Percentiles rank a stretch among this genome's conserved stretches.
These are phyloP conservation scores for Intellagama lesueurii DNA, from an alignment of 2,797 vertebrate genomes.

Conservation along the genomic window DNA sequence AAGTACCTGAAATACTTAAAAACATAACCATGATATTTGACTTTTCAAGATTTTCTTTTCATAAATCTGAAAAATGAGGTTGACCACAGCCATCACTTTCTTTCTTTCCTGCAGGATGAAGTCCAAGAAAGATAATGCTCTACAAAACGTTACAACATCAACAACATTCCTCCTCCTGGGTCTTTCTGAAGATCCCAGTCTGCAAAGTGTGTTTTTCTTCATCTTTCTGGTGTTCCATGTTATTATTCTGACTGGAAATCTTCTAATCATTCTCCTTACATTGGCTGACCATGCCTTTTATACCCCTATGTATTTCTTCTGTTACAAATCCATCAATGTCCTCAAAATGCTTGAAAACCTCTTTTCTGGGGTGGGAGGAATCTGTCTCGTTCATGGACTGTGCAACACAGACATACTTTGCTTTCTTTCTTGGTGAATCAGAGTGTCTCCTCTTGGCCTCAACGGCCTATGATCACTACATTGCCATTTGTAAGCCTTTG, in stretches of 20 bases:
- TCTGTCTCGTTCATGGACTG: conserved; percentile 46
- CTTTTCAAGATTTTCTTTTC: background rate
- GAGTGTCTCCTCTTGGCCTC: conserved; percentile 39
- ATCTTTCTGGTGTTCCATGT: conserved; percentile 56
- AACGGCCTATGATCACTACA: conserved; percentile 39
- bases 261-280: too few relatives aligned
- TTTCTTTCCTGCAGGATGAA: background rate
- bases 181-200: conserved; percentile 51
- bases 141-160: background rate
- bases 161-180: conserved; percentile 60
- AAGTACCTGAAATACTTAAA: too few relatives aligned
- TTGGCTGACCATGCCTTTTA: conserved; percentile 30
- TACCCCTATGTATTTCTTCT: conserved; percentile 70
- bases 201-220: conserved; percentile 49
- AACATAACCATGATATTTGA: too few relatives aligned
- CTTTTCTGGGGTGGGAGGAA: conserved; percentile 49
- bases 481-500: conserved; percentile 38
- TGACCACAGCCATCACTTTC: too few relatives aligned
- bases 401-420: too few relatives aligned
- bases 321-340: too few relatives aligned
- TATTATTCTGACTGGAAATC: conserved; percentile 58
- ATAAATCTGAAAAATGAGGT: too few relatives aligned
- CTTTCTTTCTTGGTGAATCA: conserved; percentile 34
- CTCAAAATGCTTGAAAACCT: too few relatives aligned
- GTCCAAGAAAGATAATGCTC: background rate